Percentiles rank a stretch among this genome's conserved stretches.
phyloP scores from a whole-genome alignment of 2,113 vertebrate species.

The Drymodes brunneopygia region DNA sequence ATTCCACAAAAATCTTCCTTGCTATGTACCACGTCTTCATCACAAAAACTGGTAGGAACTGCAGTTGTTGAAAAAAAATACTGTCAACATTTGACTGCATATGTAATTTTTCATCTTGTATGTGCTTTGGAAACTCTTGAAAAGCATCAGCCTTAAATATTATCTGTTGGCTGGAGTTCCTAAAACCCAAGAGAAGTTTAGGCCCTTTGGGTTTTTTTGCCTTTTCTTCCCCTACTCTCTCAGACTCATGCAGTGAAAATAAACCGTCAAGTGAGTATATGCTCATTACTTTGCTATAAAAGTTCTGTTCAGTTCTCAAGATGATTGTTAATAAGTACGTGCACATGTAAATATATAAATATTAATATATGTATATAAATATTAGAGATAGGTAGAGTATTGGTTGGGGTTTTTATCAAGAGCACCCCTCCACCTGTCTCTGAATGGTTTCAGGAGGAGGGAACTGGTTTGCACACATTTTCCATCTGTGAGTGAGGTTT shows the following conservation, averaged over 20 bases:
- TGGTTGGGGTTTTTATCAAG: not conserved
- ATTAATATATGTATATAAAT: not conserved
- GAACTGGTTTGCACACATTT: not conserved
- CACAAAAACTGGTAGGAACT: not conserved
- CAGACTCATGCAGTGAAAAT: not conserved
- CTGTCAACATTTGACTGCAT: not conserved
- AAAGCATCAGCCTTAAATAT: not conserved
- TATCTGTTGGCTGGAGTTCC: not conserved
- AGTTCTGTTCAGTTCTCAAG: not conserved
- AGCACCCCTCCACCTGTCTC: rapidly evolving
- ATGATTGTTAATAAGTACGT: not conserved
- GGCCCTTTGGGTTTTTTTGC: not conserved
- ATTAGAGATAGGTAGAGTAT: not conserved
- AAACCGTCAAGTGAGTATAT: not conserved
- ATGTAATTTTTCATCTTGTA: not conserved
- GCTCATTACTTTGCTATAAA: not conserved
- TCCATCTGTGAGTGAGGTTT: not conserved
- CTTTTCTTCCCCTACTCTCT: not conserved
- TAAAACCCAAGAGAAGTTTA: not conserved
- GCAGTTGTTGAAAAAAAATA: not conserved
- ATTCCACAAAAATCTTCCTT: not conserved
- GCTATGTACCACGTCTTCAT: not conserved
- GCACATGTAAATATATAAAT: not conserved
- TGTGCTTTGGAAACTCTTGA: not conserved
- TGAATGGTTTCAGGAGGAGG: not conserved